Evolutionary conservation across 2,888 invertebrate species (phyloP), one percentile per base, ranked within the genome.

Genomic region (Caenorhabditis sp.): DNA sequence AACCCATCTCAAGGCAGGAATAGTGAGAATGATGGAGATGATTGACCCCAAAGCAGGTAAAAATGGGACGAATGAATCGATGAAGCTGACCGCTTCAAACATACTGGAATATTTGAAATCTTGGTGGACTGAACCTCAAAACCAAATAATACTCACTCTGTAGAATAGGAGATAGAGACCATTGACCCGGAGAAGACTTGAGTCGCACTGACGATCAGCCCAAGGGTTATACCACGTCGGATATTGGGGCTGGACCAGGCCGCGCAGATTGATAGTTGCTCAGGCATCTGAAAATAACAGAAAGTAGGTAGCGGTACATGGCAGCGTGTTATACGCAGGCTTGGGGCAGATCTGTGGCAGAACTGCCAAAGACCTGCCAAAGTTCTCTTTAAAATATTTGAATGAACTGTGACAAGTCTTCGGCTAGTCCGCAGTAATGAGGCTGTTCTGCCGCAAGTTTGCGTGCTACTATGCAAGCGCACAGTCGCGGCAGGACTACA

Each of bases 181-280:
- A 85, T 85, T 27, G 81, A 81, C 17, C 85, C 85, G 1, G 81
- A 81, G 64, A 85, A 84, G 3, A 82, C 71, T 50, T 84, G 84
- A 1, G 85, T 76, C 0, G 81, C 82, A 65, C 83, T 83, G 52
- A 84, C 83, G 20, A 83, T 63, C 75, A 82, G 81, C 49, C 85
- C 85, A 20, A 85, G 72, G 1, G 81, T 59, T 23, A 85, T 76
- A 5, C 80, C 83, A 27, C 68, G 61, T 36, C 83, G 70, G 49
- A 74, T 76, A 0, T 59, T 56, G 3, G 77, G 67, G 59, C 73
- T 70, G 17, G 52, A 49, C 21, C 81, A 61, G 0, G 81, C 84
- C 12, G 59, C 50, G 20, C 67, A 67, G 14, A 83, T 62, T 4
- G 80, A 71, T 7, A 81, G 25, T 63, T 85, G 84, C 7, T 72